These are phyloP conservation scores for Erethizon dorsatum DNA, from an alignment of 2,797 vertebrate genomes.

Conservation along the genomic window DNA sequence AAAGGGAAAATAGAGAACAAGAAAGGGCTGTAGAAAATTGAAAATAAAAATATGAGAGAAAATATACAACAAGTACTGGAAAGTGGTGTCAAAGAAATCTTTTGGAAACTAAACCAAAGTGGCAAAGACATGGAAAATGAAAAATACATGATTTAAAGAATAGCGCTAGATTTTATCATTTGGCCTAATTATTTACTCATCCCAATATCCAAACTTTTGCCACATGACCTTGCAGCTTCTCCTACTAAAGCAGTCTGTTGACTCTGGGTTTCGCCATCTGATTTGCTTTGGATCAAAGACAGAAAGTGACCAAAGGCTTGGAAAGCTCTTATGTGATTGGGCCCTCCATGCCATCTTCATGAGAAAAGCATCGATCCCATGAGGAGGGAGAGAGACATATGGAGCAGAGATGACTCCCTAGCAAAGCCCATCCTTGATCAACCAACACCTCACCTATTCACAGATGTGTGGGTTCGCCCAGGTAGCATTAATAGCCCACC, in stretches of 20 bases:
- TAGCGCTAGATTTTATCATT: neutral
- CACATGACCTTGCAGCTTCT: neutral
- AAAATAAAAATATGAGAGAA: conserved; percentile 22
- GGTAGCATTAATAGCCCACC: neutral
- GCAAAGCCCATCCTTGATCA: neutral
- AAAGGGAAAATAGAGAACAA: neutral
- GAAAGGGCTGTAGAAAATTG: neutral
- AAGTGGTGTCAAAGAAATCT: neutral
- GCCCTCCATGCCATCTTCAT: neutral
- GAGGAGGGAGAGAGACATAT: neutral
- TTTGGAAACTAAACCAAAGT: neutral
- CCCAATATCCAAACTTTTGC: neutral
- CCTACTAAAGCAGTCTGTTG: neutral
- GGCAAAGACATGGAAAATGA: neutral
- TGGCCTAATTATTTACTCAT: neutral
- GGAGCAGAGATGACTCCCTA: neutral
- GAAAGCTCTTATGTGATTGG: neutral
- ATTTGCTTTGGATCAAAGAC: neutral
- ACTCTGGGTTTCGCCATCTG: neutral
- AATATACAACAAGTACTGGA: neutral
- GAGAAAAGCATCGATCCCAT: neutral
- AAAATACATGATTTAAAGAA: neutral
- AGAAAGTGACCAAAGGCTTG: neutral
- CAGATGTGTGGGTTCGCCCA: neutral
- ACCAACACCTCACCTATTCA: neutral